These are phyloP conservation scores for Platycnemis pennipes DNA, from an alignment of 2,888 invertebrate species.

Conservation along the genomic window DNA sequence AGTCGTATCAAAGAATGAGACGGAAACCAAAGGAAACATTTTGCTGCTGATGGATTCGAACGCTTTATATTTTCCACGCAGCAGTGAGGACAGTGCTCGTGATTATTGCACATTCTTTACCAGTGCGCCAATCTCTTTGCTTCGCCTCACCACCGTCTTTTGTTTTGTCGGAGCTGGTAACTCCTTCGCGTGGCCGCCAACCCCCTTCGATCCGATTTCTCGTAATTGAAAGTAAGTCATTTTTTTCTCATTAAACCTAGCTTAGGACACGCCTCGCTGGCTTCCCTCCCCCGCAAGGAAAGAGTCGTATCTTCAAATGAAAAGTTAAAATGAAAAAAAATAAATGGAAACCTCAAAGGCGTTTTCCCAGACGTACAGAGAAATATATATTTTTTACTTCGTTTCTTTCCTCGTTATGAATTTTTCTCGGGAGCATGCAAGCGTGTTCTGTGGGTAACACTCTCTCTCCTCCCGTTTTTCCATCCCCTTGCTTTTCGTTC, in stretches of 20 bases:
- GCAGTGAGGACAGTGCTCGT: background rate
- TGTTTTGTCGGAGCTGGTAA: background rate
- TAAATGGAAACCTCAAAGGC: constrained; percentile 54
- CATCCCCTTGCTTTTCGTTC: background rate
- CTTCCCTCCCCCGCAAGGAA: constrained; percentile 17
- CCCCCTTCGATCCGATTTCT: constrained; percentile 38
- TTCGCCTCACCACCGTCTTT: constrained; percentile 4
- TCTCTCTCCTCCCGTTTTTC: background rate
- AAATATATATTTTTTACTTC: background rate
- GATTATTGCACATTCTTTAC: background rate
- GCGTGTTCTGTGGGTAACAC: background rate
- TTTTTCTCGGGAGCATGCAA: constrained; percentile 29
- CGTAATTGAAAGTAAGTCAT: constrained; percentile 52
- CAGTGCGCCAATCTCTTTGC: background rate
- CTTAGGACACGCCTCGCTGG: constrained; percentile 48
- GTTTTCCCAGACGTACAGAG: background rate
- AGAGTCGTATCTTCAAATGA: constrained; percentile 57
- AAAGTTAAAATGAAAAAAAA: too few relatives aligned
- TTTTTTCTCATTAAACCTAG: constrained; percentile 62
- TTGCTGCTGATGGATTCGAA: background rate
- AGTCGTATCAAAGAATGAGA: background rate
- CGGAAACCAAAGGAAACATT: background rate
- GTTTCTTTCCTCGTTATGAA: constrained; percentile 44
- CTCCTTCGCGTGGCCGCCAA: background rate
- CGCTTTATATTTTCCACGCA: background rate